Conservation (phyloP, 1,140 invertebrate species). For the Epicauta chinensis region DNA sequence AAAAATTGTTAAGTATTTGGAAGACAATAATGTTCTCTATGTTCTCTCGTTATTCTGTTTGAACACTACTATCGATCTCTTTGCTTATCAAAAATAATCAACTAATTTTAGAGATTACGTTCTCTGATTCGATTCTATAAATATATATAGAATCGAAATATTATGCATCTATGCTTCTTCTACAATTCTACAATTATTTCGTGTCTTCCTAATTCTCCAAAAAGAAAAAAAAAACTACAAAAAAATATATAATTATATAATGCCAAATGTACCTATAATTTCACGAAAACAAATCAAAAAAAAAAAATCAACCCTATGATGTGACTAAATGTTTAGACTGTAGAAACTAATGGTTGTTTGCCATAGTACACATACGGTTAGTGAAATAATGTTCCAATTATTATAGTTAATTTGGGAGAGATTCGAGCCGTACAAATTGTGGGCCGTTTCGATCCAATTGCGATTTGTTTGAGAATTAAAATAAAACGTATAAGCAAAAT, state of each 20-base stretch:
- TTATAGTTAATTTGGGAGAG: too few species aligned
- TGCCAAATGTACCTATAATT: constrained; percentile 26
- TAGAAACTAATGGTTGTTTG: constrained; percentile 16
- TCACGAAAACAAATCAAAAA: constrained; percentile 16
- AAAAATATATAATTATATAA: constrained; percentile 4
- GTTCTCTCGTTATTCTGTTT: constrained; percentile 7
- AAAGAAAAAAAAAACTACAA: constrained; percentile 1
- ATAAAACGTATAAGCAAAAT: constrained; percentile 5
- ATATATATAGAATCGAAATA: too few species aligned
- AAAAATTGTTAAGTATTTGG: constrained; percentile 26
- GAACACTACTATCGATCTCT: too few species aligned
- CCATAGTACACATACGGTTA: too few species aligned
- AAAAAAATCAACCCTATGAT: constrained; percentile 2
- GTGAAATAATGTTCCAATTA: too few species aligned
- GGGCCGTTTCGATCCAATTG: too few species aligned
- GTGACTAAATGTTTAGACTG: constrained; percentile 22
- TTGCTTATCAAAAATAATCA: too few species aligned
- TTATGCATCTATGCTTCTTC: too few species aligned
- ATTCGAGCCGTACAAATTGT: too few species aligned
- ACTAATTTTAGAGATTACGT: too few species aligned
- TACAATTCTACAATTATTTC: constrained; percentile 12
- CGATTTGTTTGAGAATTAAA: too few species aligned
- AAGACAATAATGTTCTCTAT: constrained; percentile 24
- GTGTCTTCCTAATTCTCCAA: constrained; percentile 23
- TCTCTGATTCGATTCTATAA: too few species aligned